Evolutionary conservation across 1,140 invertebrate species (phyloP).

Genomic region (Drosophila teissieri): DNA sequence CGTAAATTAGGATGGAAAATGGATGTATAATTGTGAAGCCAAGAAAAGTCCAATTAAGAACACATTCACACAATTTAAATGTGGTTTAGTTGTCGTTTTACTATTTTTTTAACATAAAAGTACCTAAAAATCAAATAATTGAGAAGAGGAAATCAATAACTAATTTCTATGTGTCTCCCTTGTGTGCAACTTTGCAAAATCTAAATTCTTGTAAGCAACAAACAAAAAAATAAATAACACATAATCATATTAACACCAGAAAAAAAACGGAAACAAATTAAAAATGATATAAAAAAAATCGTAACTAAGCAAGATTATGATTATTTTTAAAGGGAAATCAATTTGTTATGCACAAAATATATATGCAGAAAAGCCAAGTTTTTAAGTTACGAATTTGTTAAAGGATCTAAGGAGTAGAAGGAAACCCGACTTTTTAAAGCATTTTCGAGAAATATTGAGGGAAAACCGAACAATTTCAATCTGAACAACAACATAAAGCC

Average conservation of each 20-base stretch:
- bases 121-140: conserved; percentile 47
- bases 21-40: conserved; percentile 12
- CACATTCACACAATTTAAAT: conserved; percentile 35
- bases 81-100: conserved; percentile 20
- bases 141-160: conserved; percentile 22
- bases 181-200: conserved; percentile 45
- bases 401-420: conserved; percentile 25
- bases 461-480: conserved; percentile 70
- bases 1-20: conserved; percentile 12
- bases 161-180: conserved; percentile 47
- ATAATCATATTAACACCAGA: conserved; percentile 47
- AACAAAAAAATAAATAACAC: conserved; percentile 21
- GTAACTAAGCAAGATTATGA: conserved; percentile 31
- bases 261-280: conserved; percentile 25
- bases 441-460: conserved; percentile 76
- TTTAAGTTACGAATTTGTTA: conserved; percentile 53
- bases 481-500: conserved; percentile 73
- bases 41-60: conserved; percentile 32
- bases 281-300: conserved; percentile 14
- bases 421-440: conserved; percentile 70
- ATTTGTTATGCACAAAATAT: conserved; percentile 56
- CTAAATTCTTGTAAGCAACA: conserved; percentile 7
- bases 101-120: conserved; percentile 43
- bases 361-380: conserved; percentile 35
- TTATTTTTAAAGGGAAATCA: conserved; percentile 51